Evolutionary conservation across 2,797 vertebrate genomes (phyloP).

Genomic region (Muscicapa comitata): DNA sequence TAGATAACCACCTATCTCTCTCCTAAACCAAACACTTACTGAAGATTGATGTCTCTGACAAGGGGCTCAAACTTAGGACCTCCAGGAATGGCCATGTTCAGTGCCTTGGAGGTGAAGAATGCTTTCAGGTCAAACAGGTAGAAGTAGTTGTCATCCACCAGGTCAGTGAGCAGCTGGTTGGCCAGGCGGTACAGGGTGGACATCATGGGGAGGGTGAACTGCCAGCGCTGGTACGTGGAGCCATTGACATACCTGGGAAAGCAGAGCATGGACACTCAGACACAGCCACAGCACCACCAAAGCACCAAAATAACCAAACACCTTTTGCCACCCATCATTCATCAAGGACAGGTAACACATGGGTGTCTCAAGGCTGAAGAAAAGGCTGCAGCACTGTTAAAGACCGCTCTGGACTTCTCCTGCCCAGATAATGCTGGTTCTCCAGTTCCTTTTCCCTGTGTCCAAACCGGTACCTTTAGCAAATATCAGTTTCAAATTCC

Average conservation of each 20-base stretch:
- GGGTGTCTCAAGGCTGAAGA: rapidly evolving
- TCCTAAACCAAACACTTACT: slow-evolving; percentile 80
- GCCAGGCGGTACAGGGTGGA: slow-evolving; percentile 96
- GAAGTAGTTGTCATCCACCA: slow-evolving; percentile 98
- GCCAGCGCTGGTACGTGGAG: slow-evolving; percentile 97
- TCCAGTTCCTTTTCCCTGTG: not conserved
- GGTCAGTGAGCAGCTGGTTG: slow-evolving; percentile 96
- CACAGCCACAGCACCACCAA: not conserved
- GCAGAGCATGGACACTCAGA: not conserved
- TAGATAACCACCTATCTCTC: not conserved
- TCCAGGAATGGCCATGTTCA: slow-evolving; percentile 99
- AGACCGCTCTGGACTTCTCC: rapidly evolving
- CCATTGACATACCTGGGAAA: slow-evolving; percentile 90
- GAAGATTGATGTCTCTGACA: slow-evolving; percentile 96
- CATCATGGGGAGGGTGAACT: slow-evolving; percentile 99
- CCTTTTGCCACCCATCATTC: not conserved
- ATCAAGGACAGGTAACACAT: rapidly evolving
- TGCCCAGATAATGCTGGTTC: not conserved
- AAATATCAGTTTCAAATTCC: not conserved
- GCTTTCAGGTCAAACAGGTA: slow-evolving; percentile 98
- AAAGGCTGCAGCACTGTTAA: not conserved
- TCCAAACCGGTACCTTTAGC: not conserved
- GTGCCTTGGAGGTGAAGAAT: slow-evolving; percentile 97
- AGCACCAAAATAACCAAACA: not conserved
- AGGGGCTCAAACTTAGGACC: slow-evolving; percentile 98